Conservation (phyloP, 2,113 vertebrate species). For the Pithys albifrons region DNA sequence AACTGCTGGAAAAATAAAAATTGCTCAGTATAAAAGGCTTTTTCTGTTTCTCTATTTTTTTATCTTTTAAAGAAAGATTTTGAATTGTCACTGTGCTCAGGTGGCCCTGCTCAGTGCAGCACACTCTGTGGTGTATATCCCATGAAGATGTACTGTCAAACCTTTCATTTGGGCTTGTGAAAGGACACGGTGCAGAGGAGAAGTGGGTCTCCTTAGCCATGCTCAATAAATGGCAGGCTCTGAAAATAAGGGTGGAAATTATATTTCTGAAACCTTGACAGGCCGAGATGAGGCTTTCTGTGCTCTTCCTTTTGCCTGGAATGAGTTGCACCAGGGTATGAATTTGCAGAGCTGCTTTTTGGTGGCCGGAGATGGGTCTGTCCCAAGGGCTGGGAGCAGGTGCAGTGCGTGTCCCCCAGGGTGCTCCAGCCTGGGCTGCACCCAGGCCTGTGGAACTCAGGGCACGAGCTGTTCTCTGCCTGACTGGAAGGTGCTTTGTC, state of each 20-base stretch:
- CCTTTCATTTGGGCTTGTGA: background rate
- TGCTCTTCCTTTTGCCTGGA: background rate
- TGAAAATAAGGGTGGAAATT: background rate
- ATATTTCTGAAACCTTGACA: background rate
- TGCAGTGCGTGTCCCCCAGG: rapidly evolving
- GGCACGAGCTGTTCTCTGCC: background rate
- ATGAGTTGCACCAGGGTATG: rapidly evolving
- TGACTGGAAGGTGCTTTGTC: background rate
- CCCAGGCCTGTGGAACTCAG: rapidly evolving
- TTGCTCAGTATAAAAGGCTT: background rate
- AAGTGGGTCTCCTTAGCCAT: background rate
- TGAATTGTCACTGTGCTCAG: background rate
- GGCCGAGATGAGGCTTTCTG: background rate
- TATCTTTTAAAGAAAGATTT: background rate
- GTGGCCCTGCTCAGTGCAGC: background rate
- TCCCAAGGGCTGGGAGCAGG: background rate
- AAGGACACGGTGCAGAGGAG: background rate
- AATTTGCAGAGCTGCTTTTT: background rate
- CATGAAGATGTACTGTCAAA: background rate
- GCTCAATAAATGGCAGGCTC: background rate
- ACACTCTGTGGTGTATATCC: rapidly evolving
- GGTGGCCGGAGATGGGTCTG: background rate
- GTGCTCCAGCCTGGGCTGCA: background rate
- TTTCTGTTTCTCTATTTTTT: rapidly evolving
- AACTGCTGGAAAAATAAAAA: background rate